Evolutionary conservation across 2,797 vertebrate species (phyloP).

Genomic region (Rhinella marina): DNA sequence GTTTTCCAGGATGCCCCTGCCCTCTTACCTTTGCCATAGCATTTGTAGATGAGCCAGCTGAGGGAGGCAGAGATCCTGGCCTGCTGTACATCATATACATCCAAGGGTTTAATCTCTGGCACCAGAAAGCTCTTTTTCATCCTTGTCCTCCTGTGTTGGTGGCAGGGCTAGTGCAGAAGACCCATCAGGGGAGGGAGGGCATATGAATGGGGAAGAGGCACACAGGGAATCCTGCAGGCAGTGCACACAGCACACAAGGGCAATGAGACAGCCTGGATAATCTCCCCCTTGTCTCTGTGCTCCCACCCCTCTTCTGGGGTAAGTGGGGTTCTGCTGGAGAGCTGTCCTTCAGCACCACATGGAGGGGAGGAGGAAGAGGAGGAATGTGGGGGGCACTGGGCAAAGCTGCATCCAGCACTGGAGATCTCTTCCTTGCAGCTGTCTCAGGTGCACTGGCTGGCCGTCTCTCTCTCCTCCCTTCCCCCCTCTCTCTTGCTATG

Average conservation of each 20-base stretch:
- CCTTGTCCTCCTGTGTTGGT: slow-evolving; percentile 23
- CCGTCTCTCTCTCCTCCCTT: neutral
- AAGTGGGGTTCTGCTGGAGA: slow-evolving; percentile 30
- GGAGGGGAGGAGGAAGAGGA: neutral
- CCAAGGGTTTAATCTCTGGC: slow-evolving; percentile 89
- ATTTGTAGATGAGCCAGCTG: slow-evolving; percentile 88
- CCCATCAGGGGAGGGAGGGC: slow-evolving; percentile 42
- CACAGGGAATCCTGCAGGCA: neutral
- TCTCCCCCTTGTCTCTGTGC: neutral
- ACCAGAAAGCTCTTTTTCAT: slow-evolving; percentile 88
- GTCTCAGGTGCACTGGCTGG: slow-evolving; percentile 24
- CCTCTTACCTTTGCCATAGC: slow-evolving; percentile 87
- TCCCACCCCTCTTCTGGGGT: neutral
- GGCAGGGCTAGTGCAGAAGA: slow-evolving; percentile 41
- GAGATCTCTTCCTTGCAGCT: neutral
- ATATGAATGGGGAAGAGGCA: neutral
- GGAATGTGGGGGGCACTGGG: slow-evolving; percentile 10
- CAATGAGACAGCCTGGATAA: slow-evolving; percentile 11
- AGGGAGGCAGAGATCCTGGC: slow-evolving; percentile 91
- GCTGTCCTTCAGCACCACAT: slow-evolving; percentile 61
- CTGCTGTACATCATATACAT: slow-evolving; percentile 86
- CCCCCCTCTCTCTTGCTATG: neutral
- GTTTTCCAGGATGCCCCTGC: neutral
- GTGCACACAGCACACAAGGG: slow-evolving; percentile 32
- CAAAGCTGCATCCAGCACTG: neutral